Evolutionary conservation across 2,888 invertebrate species (phyloP).

Genomic region (Arge pagana): DNA sequence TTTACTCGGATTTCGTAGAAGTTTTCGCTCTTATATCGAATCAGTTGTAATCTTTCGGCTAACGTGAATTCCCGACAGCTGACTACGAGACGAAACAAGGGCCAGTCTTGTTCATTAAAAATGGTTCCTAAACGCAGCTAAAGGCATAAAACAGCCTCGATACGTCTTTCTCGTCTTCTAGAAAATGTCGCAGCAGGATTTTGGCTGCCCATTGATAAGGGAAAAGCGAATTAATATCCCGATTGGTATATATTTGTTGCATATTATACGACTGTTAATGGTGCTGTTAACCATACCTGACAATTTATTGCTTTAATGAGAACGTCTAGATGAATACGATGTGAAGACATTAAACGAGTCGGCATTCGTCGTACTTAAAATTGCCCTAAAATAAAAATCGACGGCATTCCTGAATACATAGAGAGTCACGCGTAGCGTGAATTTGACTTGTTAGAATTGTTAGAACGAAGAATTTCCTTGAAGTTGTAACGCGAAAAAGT

Average conservation of each 20-base stretch:
- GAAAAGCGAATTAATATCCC: background rate
- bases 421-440: background rate
- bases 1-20: too few relatives aligned
- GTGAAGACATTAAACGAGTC: background rate
- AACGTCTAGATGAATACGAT: background rate
- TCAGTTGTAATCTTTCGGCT: background rate
- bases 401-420: background rate
- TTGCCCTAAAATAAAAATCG: constrained; percentile 1
- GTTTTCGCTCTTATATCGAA: too few relatives aligned
- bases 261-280: constrained; percentile 1
- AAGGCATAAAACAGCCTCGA: constrained; percentile 9
- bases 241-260: background rate
- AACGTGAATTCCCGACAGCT: background rate
- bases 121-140: constrained; percentile 20
- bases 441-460: background rate
- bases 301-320: background rate
- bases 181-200: background rate
- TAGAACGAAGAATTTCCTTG: too few relatives aligned
- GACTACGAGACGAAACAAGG: constrained; percentile 4
- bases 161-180: too few relatives aligned
- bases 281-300: constrained; percentile 11
- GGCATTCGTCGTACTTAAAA: constrained; percentile 16
- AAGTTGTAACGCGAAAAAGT: background rate
- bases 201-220: background rate
- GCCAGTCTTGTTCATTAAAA: constrained; percentile 5